Base-by-base conservation (phyloP, 2,113 vertebrate genomes). In the Brevimyrus niger region DNA sequence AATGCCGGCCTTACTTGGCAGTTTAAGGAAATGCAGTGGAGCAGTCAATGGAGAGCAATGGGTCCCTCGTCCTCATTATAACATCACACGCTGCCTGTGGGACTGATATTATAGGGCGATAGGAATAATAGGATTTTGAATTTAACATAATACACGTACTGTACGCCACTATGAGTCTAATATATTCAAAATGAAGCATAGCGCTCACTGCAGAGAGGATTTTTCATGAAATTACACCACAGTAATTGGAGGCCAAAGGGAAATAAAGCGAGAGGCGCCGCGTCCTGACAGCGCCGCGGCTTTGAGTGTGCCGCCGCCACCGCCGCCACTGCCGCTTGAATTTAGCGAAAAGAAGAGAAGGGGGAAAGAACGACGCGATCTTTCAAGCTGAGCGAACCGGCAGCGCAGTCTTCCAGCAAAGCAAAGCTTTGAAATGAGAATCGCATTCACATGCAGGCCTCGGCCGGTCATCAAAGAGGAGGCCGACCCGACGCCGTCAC, bases 1-100 rank as follows among this genome's bases (percentile, higher is more conserved):
- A 98, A 99, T 98, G 97, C 96, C 95, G 96, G 96, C 97, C 97
- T 97, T 97, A 98, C 97, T 98, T 97, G 97, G 97, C 97, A 97
- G 97, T 97, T 98, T 98, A 97, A 97, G 97, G 96, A 97, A 97
- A 97, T 96, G 96, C 96, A 96, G 96, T 87, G 90, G 95, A 97
- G 96, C 96, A 96, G 96, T 97, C 96, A 95, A 96, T 94, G 96
- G 94, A 94, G 93, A 94, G 94, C 91, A 89, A 91, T 82, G 90
- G 92, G 91, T 96, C 96, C 96, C 96, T 92, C 96, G 95, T 90
- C 96, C 98, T 99, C 97, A 98, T 98, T 99, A 98, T 97, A 98
- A 97, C 96, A 97, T 98, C 97, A 97, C 96, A 97, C 97, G 95
- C 94, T 96, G 96, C 97, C 97, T 96, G 92, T 94, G 97, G 97